Base-by-base conservation (phyloP, 2,113 vertebrate genomes). In the Equus przewalskii region DNA sequence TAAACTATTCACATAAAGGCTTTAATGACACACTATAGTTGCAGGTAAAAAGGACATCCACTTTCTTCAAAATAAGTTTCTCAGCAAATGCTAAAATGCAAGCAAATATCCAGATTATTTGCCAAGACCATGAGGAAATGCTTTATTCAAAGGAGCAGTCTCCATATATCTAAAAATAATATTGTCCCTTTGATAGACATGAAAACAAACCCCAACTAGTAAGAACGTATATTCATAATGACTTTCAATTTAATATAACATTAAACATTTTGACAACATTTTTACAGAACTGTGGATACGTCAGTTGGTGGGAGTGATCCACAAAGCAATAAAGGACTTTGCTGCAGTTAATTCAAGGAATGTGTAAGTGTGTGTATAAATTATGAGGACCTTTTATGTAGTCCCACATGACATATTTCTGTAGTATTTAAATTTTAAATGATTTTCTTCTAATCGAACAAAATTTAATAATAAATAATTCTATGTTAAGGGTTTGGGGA, bases 91-190 rank as follows among this genome's bases (percentile, higher is more conserved):
- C 26, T 56, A 80, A 89, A 96, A 78, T 81, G 44, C 69, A 91
- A 93, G 54, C 58, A 89, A 90, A 72, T 80, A 80, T 12, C 60
- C 89, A 81, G 64, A 79, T 81, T 85, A 94, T 85, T 78, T 86
- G 67, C 28, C 64, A 96, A 81, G 67, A 79, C 24, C 67, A 90
- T 58, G 36, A 94, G 62, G 54, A 97, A 96, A 96, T 67, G 6
- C 22, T 97, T 95, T 92, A 92, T 81, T 89, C 89, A 90, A 93
- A 91, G 46, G 21, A 93, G 36, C 22, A 85, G 65, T 56, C 21
- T 96, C 36, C 24, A 26, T 41, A 12, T 70, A 44, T 76, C 75
- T 81, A 73, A 82, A 96, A 86, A 95, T 70, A 91, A 72, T 51
- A 91, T 7, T 36, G 10, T 72, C 33, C 36, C 60, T 91, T 54